phyloP scores from a whole-genome alignment of 2,797 vertebrate species.

The Xenopus petersii region DNA sequence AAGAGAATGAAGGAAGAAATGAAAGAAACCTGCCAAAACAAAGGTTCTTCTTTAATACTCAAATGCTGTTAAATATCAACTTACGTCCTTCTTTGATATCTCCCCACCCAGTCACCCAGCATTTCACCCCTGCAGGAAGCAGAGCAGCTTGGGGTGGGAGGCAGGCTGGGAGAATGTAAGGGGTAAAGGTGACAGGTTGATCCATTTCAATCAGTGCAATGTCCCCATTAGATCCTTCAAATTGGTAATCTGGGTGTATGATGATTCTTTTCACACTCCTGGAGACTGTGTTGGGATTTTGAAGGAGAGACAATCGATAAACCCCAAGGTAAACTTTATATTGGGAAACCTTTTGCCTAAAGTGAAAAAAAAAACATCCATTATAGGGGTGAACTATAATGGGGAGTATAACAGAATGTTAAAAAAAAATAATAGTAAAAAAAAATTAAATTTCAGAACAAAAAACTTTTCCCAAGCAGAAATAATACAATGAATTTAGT shows the following conservation, averaged over 20 bases:
- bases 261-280: slow-evolving; percentile 47
- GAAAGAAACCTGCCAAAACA: no score
- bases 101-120: slow-evolving; percentile 65
- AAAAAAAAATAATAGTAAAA: not conserved
- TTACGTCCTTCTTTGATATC: slow-evolving; percentile 51
- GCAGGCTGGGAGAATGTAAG: slow-evolving; percentile 58
- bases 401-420: not conserved
- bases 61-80: not conserved
- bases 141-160: slow-evolving; percentile 52
- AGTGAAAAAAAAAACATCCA: not conserved
- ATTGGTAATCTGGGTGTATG: slow-evolving; percentile 49
- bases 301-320: slow-evolving; percentile 50
- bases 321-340: slow-evolving; percentile 57
- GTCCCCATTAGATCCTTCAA: slow-evolving; percentile 52
- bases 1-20: no score
- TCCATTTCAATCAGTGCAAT: slow-evolving; percentile 57
- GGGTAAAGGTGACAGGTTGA: slow-evolving; percentile 51
- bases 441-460: no score
- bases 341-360: not conserved
- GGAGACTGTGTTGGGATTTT: slow-evolving; percentile 25
- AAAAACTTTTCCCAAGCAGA: no score
- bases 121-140: slow-evolving; percentile 39
- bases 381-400: not conserved
- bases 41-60: no score
- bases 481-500: no score